Evolutionary conservation across 2,888 invertebrate genomes (phyloP).

Genomic region (Uropetala carovei): DNA sequence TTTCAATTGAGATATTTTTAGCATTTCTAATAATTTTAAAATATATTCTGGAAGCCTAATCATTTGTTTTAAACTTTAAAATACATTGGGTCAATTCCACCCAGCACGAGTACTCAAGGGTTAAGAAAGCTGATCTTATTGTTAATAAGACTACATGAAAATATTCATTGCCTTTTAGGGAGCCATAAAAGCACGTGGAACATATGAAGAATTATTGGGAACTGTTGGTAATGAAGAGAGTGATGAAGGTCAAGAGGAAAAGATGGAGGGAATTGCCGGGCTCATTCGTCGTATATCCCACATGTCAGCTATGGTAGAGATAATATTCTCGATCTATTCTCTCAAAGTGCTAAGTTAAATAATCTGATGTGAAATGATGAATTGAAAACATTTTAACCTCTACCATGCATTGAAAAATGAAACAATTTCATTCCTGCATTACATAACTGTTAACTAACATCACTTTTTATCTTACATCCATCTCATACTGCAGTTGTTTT

Average conservation of each 20-base stretch:
- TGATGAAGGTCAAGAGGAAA: neutral
- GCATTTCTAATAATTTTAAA: too few relatives aligned
- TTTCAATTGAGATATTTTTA: too few relatives aligned
- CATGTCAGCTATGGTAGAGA: constrained; percentile 29
- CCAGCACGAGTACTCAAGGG: too few relatives aligned
- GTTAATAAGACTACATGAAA: too few relatives aligned
- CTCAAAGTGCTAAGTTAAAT: neutral
- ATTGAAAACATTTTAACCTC: neutral
- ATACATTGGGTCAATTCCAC: too few relatives aligned
- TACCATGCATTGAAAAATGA: neutral
- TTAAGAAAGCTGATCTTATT: too few relatives aligned
- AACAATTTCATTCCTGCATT: neutral
- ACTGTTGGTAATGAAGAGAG: neutral
- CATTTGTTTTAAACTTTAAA: too few relatives aligned
- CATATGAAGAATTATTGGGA: constrained; percentile 70
- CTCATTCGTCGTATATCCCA: constrained; percentile 44
- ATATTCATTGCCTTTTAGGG: constrained; percentile 69
- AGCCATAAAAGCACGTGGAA: constrained; percentile 72
- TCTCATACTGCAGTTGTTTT: too few relatives aligned
- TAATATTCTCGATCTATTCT: neutral
- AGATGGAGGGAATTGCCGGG: constrained; percentile 18
- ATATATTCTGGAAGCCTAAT: too few relatives aligned
- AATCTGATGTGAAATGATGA: too few relatives aligned
- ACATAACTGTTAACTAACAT: too few relatives aligned
- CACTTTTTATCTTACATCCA: too few relatives aligned